phyloP scores from a whole-genome alignment of 2,888 invertebrate species.

The Amorpha juglandis region DNA sequence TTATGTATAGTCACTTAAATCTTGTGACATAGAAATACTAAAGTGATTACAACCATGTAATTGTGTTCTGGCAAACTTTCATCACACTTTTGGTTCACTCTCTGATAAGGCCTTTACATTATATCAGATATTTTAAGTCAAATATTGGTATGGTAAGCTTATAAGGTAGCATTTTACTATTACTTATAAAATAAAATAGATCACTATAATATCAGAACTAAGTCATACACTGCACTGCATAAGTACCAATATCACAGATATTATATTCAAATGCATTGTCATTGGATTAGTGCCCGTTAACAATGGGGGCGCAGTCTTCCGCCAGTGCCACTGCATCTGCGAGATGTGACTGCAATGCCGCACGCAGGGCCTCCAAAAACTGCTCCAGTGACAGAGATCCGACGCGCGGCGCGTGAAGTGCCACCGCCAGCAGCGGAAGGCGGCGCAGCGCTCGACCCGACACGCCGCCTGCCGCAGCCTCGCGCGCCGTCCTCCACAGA shows the following conservation, averaged over 20 bases:
- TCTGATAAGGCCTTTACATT: too few relatives aligned
- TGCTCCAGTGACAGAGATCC: constrained; percentile 36
- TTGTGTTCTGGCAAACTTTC: too few relatives aligned
- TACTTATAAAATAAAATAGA: not conserved
- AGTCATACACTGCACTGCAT: constrained; percentile 1
- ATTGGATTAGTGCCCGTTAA: constrained; percentile 25
- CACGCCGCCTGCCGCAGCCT: constrained; percentile 77
- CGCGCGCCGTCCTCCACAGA: constrained; percentile 55
- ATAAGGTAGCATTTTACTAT: not conserved
- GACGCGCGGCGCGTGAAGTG: constrained; percentile 68
- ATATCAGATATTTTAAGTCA: too few relatives aligned
- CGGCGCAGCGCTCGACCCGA: constrained; percentile 95
- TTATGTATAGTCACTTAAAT: too few relatives aligned
- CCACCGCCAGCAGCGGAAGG: constrained; percentile 94
- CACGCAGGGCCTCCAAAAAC: constrained; percentile 53
- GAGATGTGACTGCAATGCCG: constrained; percentile 54
- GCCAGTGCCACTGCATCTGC: constrained; percentile 52
- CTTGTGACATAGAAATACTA: too few relatives aligned
- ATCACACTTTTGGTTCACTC: too few relatives aligned
- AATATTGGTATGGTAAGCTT: not conserved
- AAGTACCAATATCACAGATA: constrained; percentile 22
- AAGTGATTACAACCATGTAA: too few relatives aligned
- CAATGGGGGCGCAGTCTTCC: constrained; percentile 34
- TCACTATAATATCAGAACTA: not conserved
- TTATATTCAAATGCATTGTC: not conserved